phyloP scores from a whole-genome alignment of 2,888 invertebrate genomes.

The Pinctada fucata region DNA sequence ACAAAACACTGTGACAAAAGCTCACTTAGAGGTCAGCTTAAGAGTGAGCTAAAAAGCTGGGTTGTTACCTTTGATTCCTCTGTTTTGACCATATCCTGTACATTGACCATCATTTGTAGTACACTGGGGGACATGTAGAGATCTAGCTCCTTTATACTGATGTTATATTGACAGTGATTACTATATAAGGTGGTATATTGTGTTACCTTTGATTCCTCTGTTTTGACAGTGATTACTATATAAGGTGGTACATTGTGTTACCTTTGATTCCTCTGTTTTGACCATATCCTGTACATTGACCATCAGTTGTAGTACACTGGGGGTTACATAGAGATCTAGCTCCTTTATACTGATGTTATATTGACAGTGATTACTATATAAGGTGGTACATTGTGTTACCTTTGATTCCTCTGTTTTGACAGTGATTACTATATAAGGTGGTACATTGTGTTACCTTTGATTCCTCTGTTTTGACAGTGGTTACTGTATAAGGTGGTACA shows the following conservation, averaged over 20 bases:
- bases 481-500: too few relatives aligned
- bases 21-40: too few relatives aligned
- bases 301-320: conserved; percentile 85
- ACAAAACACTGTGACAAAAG: too few relatives aligned
- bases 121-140: conserved; percentile 86
- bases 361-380: conserved; percentile 84
- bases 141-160: conserved; percentile 84
- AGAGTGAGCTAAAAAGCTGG: too few relatives aligned
- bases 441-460: conserved; percentile 43
- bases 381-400: too few relatives aligned
- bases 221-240: too few relatives aligned
- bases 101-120: conserved; percentile 84
- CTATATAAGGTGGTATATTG: too few relatives aligned
- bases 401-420: conserved; percentile 42
- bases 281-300: conserved; percentile 78
- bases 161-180: conserved; percentile 83
- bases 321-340: conserved; percentile 85
- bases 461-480: conserved; percentile 44
- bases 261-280: conserved; percentile 40
- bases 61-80: conserved; percentile 40
- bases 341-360: conserved; percentile 83
- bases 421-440: too few relatives aligned
- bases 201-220: conserved; percentile 38
- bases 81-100: conserved; percentile 60
- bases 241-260: conserved; percentile 12